These are phyloP conservation scores for Ptychoptera contaminata DNA, from an alignment of 2,888 invertebrate species.

Conservation along the genomic window DNA sequence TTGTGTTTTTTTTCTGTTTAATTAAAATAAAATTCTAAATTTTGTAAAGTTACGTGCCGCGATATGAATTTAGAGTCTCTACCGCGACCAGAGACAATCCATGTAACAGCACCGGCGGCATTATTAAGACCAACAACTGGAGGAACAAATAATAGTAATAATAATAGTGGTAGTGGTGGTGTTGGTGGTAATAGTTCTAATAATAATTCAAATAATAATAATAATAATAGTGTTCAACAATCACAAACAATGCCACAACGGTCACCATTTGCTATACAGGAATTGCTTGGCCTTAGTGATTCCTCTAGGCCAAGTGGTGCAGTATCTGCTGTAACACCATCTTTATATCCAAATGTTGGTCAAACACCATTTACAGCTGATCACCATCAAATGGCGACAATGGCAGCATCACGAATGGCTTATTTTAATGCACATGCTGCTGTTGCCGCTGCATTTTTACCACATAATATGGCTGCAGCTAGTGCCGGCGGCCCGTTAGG, in stretches of 20 bases:
- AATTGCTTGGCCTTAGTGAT: slow-evolving; percentile 26
- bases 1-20: too few species aligned
- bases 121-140: slow-evolving; percentile 6
- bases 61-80: slow-evolving; percentile 13
- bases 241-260: slow-evolving; percentile 26
- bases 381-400: slow-evolving; percentile 29
- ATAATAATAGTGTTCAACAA: not conserved
- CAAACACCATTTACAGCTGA: slow-evolving; percentile 16
- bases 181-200: not conserved
- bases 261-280: slow-evolving; percentile 32
- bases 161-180: not conserved
- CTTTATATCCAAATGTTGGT: slow-evolving; percentile 15
- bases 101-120: slow-evolving; percentile 8
- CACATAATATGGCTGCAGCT: slow-evolving; percentile 47
- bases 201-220: too few species aligned
- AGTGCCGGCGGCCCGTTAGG: slow-evolving; percentile 22
- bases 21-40: too few species aligned
- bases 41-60: too few species aligned
- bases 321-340: slow-evolving; percentile 14
- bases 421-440: slow-evolving; percentile 86
- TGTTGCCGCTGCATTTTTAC: slow-evolving; percentile 77
- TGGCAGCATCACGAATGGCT: slow-evolving; percentile 59
- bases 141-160: not conserved
- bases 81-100: slow-evolving; percentile 10
- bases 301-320: slow-evolving; percentile 7